Percentiles rank a stretch among this genome's conserved stretches.
Evolutionary conservation across 2,113 vertebrate genomes (phyloP).

Genomic region (Hyla sarda): DNA sequence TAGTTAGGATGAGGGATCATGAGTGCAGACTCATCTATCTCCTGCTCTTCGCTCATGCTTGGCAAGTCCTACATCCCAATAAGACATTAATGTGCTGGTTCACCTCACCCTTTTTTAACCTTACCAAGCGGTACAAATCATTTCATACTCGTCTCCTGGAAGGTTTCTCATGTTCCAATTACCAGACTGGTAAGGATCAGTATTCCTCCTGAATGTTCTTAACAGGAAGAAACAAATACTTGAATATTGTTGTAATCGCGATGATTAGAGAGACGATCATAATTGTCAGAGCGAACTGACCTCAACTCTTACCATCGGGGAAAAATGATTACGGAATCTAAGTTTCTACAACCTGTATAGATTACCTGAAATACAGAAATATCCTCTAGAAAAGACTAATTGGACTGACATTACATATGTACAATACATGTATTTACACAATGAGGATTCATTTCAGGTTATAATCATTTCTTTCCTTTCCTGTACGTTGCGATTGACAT

Average conservation of each 20-base stretch:
- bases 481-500: background rate
- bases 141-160: background rate
- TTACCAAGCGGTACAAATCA: slow-evolving; percentile 40
- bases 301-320: background rate
- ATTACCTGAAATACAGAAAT: background rate
- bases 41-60: slow-evolving; percentile 44
- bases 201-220: background rate
- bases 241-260: slow-evolving; percentile 9
- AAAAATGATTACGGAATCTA: background rate
- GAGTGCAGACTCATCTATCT: slow-evolving; percentile 44
- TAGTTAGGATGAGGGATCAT: slow-evolving; percentile 50
- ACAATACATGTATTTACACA: background rate
- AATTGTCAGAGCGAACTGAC: slow-evolving; percentile 11
- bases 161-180: slow-evolving; percentile 29
- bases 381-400: background rate
- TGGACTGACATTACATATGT: background rate
- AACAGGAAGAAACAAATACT: slow-evolving; percentile 29
- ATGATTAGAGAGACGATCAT: slow-evolving; percentile 1
- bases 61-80: slow-evolving; percentile 29
- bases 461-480: background rate
- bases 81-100: slow-evolving; percentile 39
- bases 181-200: background rate
- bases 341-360: background rate
- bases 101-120: slow-evolving; percentile 23
- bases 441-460: background rate